These are phyloP conservation scores for Patagioenas fasciata DNA, from an alignment of 2,113 vertebrate species.

Conservation along the genomic window DNA sequence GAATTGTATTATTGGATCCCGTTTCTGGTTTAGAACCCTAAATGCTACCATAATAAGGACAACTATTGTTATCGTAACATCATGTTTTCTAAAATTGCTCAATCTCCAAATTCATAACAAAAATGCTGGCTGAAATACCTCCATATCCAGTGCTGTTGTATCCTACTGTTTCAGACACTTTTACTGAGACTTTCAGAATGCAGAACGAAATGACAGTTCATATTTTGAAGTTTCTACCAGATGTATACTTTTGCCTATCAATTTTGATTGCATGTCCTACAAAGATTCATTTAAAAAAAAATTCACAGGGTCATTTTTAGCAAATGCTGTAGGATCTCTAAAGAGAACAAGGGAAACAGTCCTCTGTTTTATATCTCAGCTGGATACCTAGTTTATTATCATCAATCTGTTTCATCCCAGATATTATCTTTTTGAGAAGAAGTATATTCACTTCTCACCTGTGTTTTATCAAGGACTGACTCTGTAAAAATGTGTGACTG, in stretches of 20 bases:
- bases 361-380: not conserved
- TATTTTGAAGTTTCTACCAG: not conserved
- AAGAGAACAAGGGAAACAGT: not conserved
- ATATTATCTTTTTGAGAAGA: not conserved
- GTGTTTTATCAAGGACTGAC: not conserved
- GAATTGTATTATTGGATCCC: not conserved
- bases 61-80: not conserved
- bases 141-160: not conserved
- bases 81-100: not conserved
- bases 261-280: rapidly evolving
- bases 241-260: not conserved
- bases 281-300: not conserved
- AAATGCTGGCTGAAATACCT: not conserved
- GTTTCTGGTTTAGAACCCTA: not conserved
- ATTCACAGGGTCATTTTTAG: not conserved
- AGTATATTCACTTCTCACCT: not conserved
- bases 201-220: not conserved
- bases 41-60: not conserved
- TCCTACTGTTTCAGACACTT: not conserved
- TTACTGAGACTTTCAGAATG: not conserved
- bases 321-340: not conserved
- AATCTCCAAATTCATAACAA: not conserved
- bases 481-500: not conserved
- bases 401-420: not conserved
- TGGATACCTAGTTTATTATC: not conserved